Base-by-base conservation (phyloP, 2,113 vertebrate species). In the Platichthys stellatus region DNA sequence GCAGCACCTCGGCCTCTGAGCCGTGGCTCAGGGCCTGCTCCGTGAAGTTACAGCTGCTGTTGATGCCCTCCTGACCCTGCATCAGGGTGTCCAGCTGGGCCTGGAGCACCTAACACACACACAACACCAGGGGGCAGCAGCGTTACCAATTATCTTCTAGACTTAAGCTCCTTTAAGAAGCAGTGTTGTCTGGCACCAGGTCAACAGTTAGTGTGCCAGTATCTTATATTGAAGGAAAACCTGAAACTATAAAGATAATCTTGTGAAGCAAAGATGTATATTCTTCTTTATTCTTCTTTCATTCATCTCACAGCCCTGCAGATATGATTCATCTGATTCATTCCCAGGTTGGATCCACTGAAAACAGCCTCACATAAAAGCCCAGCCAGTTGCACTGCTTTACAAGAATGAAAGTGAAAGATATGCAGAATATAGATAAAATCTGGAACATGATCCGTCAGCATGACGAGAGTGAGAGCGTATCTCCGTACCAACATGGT, bases 41-140 rank as follows among this genome's bases (percentile, higher is more conserved):
- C 0, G 97, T 97, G 86, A 99, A 98, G 92, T 90, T 97, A 81
- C 97, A 99, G 93, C 96, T 96, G 86, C 96, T 98, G 91, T 94
- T 95, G 68, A 99, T 98, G 74, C 94, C 96, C 66, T 99, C 97
- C 93, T 98, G 96, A 5, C 97, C 97, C 89, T 96, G 95, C 43
- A 98, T 93, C 79, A 99, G 90, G 0, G 94, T 93, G 23, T 97
- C 97, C 90, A 99, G 92, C 92, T 99, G 98, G 9, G 96, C 92
- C 81, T 98, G 97, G 0, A 99, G 95, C 73, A 99, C 98, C 98
- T 99, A 21, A 3, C 43, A 69, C 49, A 64, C 0, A 40, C 11
- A 63, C 75, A 1, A 81, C 80, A 87, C 26, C 76, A 84, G 80
- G 70, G 74, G 84, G 66, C 74, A 80, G 74, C 81, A 85, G 6